These are phyloP conservation scores for Uria aalge DNA, from an alignment of 2,113 vertebrate genomes.

Conservation along the genomic window DNA sequence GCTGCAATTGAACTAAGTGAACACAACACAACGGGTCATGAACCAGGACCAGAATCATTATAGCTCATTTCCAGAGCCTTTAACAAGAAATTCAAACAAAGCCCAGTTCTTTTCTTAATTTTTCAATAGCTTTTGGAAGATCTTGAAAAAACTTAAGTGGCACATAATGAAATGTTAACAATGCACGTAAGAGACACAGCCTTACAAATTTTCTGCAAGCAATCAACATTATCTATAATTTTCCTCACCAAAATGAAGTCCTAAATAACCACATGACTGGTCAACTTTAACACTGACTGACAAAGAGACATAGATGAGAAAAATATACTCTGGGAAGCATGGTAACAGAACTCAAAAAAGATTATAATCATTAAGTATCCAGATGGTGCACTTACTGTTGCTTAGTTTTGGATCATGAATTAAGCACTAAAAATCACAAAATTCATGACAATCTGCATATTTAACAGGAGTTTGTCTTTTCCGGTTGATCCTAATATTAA, in stretches of 20 bases:
- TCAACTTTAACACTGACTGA: not conserved
- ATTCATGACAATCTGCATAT: not conserved
- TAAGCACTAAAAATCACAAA: not conserved
- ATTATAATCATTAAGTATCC: not conserved
- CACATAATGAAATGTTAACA: not conserved
- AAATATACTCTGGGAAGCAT: not conserved
- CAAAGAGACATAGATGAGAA: not conserved
- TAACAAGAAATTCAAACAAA: not conserved
- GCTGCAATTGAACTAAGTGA: not conserved
- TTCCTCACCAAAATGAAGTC: not conserved
- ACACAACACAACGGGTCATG: not conserved
- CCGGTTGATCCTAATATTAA: not conserved
- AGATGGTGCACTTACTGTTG: conserved; percentile 1
- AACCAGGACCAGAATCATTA: not conserved
- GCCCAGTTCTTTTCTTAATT: not conserved
- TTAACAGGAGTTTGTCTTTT: not conserved
- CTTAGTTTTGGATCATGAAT: not conserved
- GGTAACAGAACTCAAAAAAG: not conserved
- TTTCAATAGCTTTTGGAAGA: not conserved
- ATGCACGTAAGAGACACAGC: not conserved
- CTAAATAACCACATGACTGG: not conserved
- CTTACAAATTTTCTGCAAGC: not conserved
- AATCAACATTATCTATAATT: not conserved
- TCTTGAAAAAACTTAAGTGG: not conserved
- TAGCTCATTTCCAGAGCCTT: not conserved